Evolutionary conservation across 1,140 invertebrate species (phyloP).

Genomic region (Drosophila tropicalis): DNA sequence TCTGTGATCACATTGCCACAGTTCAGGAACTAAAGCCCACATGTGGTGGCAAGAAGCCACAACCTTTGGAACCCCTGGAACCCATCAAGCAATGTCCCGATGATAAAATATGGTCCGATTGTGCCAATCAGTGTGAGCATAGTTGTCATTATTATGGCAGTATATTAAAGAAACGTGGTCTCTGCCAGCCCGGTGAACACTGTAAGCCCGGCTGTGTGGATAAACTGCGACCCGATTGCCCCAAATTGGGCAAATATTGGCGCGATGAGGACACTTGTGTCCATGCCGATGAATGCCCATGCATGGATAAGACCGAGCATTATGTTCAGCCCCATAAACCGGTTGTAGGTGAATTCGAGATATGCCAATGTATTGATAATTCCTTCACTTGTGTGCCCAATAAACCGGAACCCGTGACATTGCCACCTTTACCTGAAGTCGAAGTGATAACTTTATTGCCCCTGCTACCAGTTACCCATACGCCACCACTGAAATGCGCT

Average conservation of each 20-base stretch:
- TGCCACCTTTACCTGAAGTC: constrained; percentile 4
- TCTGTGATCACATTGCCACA: constrained; percentile 86
- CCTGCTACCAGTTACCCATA: constrained; percentile 83
- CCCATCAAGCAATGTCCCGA: constrained; percentile 48
- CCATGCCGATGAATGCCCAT: constrained; percentile 87
- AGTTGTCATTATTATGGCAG: constrained; percentile 85
- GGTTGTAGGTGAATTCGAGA: constrained; percentile 79
- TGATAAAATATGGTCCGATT: constrained; percentile 84
- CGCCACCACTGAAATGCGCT: constrained; percentile 84
- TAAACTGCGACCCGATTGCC: constrained; percentile 61
- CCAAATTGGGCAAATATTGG: constrained; percentile 84
- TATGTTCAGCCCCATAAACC: constrained; percentile 84
- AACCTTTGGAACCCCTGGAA: constrained; percentile 25
- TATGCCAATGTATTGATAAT: constrained; percentile 91
- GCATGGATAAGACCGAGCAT: constrained; percentile 86
- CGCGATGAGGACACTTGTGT: constrained; percentile 89
- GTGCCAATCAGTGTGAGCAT: constrained; percentile 86
- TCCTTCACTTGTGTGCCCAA: constrained; percentile 86
- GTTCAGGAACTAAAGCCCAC: constrained; percentile 86
- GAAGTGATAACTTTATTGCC: constrained; percentile 27
- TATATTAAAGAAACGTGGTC: constrained; percentile 64
- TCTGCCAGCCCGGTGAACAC: constrained; percentile 67
- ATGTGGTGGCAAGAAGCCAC: constrained; percentile 81
- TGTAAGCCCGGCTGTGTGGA: constrained; percentile 83
- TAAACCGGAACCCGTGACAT: constrained; percentile 62